Conservation (phyloP, 2,888 invertebrate species). For the Sympetrum striolatum region DNA sequence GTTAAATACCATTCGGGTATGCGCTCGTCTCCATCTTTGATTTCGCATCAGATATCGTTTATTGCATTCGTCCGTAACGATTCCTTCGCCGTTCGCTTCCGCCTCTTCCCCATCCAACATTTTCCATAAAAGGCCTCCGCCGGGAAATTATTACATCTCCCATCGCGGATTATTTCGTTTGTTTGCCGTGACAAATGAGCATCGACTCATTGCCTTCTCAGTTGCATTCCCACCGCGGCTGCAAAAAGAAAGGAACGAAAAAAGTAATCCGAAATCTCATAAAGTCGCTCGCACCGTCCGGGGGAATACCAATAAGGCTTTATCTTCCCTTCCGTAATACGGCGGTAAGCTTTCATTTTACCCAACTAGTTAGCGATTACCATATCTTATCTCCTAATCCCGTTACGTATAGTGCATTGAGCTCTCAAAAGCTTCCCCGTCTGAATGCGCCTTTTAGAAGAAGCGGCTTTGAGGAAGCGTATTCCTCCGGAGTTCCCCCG, state of each 20-base stretch:
- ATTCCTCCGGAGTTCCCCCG: neutral
- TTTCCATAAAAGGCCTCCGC: neutral
- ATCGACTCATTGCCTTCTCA: neutral
- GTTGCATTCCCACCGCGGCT: neutral
- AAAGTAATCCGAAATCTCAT: neutral
- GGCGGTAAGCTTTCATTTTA: slow-evolving; percentile 2
- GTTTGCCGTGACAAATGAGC: neutral
- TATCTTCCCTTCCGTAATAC: neutral
- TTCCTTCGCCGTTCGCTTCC: neutral
- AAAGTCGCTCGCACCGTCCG: neutral
- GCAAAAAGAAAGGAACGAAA: neutral
- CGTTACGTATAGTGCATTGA: slow-evolving; percentile 9
- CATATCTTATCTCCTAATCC: slow-evolving; percentile 9
- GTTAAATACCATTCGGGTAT: no score
- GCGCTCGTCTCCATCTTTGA: no score
- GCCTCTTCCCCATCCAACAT: neutral
- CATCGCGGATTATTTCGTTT: neutral
- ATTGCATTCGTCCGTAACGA: no score
- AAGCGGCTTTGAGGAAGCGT: neutral
- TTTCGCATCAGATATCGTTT: no score
- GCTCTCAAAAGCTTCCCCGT: neutral
- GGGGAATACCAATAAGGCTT: neutral
- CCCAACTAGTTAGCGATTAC: neutral
- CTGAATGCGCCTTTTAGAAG: neutral
- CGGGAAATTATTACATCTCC: neutral